phyloP scores from a whole-genome alignment of 2,797 vertebrate genomes.

The Microctenopoma steveboyesi region DNA sequence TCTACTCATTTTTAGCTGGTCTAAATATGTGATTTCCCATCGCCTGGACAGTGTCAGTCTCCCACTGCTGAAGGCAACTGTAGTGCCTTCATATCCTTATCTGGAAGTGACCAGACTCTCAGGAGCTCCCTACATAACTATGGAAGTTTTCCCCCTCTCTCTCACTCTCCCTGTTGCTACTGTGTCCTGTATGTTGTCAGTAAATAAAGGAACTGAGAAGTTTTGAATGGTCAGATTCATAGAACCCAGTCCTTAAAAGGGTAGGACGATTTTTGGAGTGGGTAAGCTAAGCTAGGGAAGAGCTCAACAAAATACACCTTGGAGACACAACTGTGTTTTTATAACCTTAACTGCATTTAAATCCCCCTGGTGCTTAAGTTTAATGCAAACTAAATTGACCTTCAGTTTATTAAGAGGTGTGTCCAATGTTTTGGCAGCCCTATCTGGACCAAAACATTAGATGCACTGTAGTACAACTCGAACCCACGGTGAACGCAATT shows the following conservation, averaged over 20 bases:
- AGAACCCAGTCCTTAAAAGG: slow-evolving; percentile 59
- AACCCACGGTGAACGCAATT: no score
- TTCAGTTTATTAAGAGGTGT: no score
- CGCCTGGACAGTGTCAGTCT: slow-evolving; percentile 71
- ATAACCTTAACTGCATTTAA: slow-evolving; percentile 14
- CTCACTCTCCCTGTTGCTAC: slow-evolving; percentile 59
- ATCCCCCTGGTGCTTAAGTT: slow-evolving; percentile 15
- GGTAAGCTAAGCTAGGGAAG: background rate
- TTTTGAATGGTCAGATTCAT: slow-evolving; percentile 52
- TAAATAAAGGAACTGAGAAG: slow-evolving; percentile 71
- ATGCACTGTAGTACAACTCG: no score
- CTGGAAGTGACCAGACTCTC: slow-evolving; percentile 73
- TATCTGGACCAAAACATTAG: no score
- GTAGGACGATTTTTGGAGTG: slow-evolving; percentile 7
- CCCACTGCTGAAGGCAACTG: slow-evolving; percentile 47
- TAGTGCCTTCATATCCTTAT: slow-evolving; percentile 75
- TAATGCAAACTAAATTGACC: slow-evolving; percentile 12
- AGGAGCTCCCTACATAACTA: slow-evolving; percentile 60
- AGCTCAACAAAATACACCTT: slow-evolving; percentile 17
- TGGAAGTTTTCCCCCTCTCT: slow-evolving; percentile 21
- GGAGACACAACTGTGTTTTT: background rate
- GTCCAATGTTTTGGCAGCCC: no score
- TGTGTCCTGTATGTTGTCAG: slow-evolving; percentile 66
- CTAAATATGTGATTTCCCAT: slow-evolving; percentile 55
- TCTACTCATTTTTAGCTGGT: slow-evolving; percentile 18